phyloP scores from a whole-genome alignment of 2,888 invertebrate species.

The Crocallis elinguaria region DNA sequence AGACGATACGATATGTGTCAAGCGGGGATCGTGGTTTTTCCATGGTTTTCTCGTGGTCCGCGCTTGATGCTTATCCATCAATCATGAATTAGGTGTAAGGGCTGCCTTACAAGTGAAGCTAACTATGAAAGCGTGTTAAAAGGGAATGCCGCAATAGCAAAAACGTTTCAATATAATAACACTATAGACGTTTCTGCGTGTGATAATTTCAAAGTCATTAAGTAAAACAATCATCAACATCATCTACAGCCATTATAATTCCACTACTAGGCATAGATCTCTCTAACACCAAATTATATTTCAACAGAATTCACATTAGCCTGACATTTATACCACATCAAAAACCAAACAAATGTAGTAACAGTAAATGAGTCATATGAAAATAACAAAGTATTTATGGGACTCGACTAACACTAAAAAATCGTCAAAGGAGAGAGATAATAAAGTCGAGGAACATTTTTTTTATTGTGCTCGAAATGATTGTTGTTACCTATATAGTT shows the following conservation, averaged over 20 bases:
- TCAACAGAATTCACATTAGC: conserved; percentile 8
- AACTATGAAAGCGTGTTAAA: too few species aligned
- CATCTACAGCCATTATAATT: conserved; percentile 6
- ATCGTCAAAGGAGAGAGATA: not conserved
- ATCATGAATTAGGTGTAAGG: too few species aligned
- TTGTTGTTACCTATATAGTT: not conserved
- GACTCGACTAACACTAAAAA: conserved; percentile 1
- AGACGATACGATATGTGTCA: too few species aligned
- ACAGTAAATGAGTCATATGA: conserved; percentile 4
- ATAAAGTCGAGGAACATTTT: conserved; percentile 1
- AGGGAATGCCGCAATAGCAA: too few species aligned
- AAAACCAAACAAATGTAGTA: conserved; percentile 12
- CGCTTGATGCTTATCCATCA: too few species aligned
- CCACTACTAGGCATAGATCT: not conserved
- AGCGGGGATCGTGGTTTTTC: too few species aligned
- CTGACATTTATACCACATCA: conserved; percentile 20
- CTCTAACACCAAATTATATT: conserved; percentile 1
- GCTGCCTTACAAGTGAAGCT: too few species aligned
- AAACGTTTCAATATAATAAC: too few species aligned
- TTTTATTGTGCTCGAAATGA: not conserved
- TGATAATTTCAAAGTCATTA: not conserved
- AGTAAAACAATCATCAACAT: conserved; percentile 2
- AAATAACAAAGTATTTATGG: conserved; percentile 1
- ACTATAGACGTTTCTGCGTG: too few species aligned
- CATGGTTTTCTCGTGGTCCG: too few species aligned